Conservation (phyloP, 2,113 vertebrate genomes). For the Xyliphius kryptos region DNA sequence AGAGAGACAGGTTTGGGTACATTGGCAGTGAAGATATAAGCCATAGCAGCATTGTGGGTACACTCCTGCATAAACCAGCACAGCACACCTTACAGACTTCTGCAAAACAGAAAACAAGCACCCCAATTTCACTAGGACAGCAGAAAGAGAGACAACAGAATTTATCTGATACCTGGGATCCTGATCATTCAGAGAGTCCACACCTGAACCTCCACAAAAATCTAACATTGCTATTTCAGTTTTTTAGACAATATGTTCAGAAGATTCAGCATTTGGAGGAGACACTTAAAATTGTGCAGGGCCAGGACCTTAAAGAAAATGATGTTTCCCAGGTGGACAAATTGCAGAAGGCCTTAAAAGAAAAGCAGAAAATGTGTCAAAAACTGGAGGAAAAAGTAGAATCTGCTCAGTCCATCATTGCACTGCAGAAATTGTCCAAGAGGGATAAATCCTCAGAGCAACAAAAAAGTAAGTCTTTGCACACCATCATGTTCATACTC, state of each 20-base stretch:
- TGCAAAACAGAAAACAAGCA: slow-evolving; percentile 34
- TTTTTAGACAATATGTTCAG: slow-evolving; percentile 44
- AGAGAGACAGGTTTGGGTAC: slow-evolving; percentile 42
- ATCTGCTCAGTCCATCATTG: slow-evolving; percentile 49
- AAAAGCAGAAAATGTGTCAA: slow-evolving; percentile 54
- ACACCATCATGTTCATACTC: too few relatives aligned
- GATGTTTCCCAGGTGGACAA: slow-evolving; percentile 50
- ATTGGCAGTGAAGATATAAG: not conserved
- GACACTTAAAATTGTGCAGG: slow-evolving; percentile 14
- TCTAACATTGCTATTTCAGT: slow-evolving; percentile 48
- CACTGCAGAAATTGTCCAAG: slow-evolving; percentile 32
- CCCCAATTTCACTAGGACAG: slow-evolving; percentile 22
- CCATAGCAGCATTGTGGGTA: slow-evolving; percentile 15
- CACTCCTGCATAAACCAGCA: not conserved
- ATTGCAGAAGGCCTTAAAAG: slow-evolving; percentile 55
- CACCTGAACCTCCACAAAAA: slow-evolving; percentile 47
- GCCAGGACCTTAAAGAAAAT: not conserved
- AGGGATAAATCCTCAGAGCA: slow-evolving; percentile 37
- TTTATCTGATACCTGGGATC: not conserved
- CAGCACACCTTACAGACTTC: not conserved
- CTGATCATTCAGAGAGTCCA: not conserved
- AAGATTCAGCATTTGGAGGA: slow-evolving; percentile 51
- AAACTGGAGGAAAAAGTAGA: slow-evolving; percentile 30
- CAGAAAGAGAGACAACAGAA: slow-evolving; percentile 6
- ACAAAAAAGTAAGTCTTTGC: slow-evolving; percentile 55